Base-by-base conservation (phyloP, 2,888 invertebrate species). In the Cataglyphis rosenhaueri region DNA sequence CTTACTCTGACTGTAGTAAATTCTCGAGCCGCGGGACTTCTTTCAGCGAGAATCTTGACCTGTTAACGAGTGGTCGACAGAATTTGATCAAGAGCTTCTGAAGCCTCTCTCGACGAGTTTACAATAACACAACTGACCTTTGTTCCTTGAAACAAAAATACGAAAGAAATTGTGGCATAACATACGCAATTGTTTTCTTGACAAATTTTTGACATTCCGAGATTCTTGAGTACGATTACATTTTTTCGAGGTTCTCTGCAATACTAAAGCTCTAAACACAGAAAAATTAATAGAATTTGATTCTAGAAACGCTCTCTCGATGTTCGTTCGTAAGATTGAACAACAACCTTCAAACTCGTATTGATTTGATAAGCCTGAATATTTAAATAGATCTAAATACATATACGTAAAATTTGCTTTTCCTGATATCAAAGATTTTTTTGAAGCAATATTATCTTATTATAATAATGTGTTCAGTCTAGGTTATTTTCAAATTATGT, bases 1-100 rank as follows among this genome's bases (percentile, higher is more conserved):
- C 38, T 74, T 59, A n/a, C 35, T 81, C 48, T 48, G 48, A n/a
- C 48, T 66, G n/a, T 8, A 18, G 48, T 8, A 48, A 48, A n/a
- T n/a, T 48, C 48, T 48, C n/a, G 48, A 48, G 48, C 48, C 15
- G 8, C 48, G 18, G 18, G 48, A 18, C 48, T 48, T 48, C 48
- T 48, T 48, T n/a, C 48, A 21, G 12, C 10, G 55, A 21, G 55
- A 12, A 25, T 59, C 4, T 35, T 61, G 15, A 12, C 18, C n/a
- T 41, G 59, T 61, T 61, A 71, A 38, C n/a, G 25, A 73, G 12
- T 2, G 8, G 1, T 38, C n/a, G n/a, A 73, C 12, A 38, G 29
- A 25, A 15, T 59, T 29, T 15, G 18, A 48, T n/a, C 48, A 8
- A n/a, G n/a, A n/a, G 8, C n/a, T 2, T 1, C 18, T n/a, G n/a